A percentile compares a stretch with the other conserved stretches of the same genome.
Evolutionary conservation across 2,888 invertebrate species (phyloP).

Genomic region (Bimastos eiseni): DNA sequence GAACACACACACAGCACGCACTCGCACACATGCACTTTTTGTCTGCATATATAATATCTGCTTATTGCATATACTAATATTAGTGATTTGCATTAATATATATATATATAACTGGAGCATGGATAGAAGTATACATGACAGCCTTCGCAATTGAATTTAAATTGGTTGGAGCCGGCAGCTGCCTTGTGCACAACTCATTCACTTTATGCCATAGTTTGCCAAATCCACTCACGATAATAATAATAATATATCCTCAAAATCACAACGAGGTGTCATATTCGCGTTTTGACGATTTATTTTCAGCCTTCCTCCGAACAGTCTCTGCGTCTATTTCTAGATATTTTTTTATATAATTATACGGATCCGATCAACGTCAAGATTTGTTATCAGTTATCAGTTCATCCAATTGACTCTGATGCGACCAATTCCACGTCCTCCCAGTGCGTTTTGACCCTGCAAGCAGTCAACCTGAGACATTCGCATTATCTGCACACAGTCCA

Average conservation of each 20-base stretch:
- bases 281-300: neutral
- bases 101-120: neutral
- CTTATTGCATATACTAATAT: neutral
- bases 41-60: neutral
- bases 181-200: neutral
- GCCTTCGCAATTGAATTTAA: neutral
- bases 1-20: neutral
- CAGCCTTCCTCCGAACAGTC: neutral
- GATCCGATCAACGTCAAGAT: slow-evolving; percentile 13
- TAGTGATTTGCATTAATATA: neutral
- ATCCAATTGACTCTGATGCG: neutral
- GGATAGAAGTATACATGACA: neutral
- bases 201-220: neutral
- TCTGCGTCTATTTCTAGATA: neutral
- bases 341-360: neutral
- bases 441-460: neutral
- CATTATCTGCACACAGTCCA: neutral
- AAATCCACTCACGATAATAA: neutral
- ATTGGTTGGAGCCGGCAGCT: neutral
- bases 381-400: neutral
- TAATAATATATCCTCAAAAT: neutral
- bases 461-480: too few species aligned
- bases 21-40: neutral
- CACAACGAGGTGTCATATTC: neutral
- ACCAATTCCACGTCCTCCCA: neutral